A percentile compares a stretch with the other conserved stretches of the same genome.
These are phyloP conservation scores for Sciaenops ocellatus DNA, from an alignment of 2,797 vertebrate species.

Conservation along the genomic window DNA sequence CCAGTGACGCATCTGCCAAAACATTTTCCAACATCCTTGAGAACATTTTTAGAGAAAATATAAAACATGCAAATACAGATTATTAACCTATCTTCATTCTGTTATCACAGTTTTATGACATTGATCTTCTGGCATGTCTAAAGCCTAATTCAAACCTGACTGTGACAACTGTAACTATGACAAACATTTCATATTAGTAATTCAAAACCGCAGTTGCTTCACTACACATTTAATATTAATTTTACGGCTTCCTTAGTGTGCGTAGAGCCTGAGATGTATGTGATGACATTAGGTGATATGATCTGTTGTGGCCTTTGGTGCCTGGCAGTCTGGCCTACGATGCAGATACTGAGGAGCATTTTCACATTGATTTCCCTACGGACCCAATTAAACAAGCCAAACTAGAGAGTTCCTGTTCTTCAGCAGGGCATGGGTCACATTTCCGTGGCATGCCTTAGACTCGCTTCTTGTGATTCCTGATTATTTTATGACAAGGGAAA, in stretches of 20 bases:
- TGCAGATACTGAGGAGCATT: conserved; percentile 62
- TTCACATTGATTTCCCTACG: conserved; percentile 74
- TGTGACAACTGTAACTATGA: conserved; percentile 25
- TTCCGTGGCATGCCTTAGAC: conserved; percentile 45
- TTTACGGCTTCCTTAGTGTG: conserved; percentile 37
- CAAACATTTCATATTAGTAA: conserved; percentile 41
- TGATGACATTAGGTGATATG: conserved; percentile 66
- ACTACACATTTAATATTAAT: conserved; percentile 35
- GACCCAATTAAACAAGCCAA: conserved; percentile 73
- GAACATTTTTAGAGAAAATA: conserved; percentile 30
- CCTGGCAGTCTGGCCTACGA: conserved; percentile 62
- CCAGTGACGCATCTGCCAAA: conserved; percentile 50
- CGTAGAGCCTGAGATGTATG: conserved; percentile 22
- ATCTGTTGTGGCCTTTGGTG: conserved; percentile 62
- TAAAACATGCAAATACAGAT: conserved; percentile 14
- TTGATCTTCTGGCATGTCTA: conserved; percentile 21
- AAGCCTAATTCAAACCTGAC: conserved; percentile 33
- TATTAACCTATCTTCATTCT: conserved; percentile 14
- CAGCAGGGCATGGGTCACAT: conserved; percentile 55
- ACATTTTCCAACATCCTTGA: conserved; percentile 33
- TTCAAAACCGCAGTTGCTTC: conserved; percentile 32
- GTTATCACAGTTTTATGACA: conserved; percentile 35
- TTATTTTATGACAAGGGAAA: conserved; percentile 55
- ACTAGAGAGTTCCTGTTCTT: conserved; percentile 54
- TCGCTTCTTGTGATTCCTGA: conserved; percentile 49